Conservation (phyloP, 2,113 vertebrate genomes). For the Hylia prasina region DNA sequence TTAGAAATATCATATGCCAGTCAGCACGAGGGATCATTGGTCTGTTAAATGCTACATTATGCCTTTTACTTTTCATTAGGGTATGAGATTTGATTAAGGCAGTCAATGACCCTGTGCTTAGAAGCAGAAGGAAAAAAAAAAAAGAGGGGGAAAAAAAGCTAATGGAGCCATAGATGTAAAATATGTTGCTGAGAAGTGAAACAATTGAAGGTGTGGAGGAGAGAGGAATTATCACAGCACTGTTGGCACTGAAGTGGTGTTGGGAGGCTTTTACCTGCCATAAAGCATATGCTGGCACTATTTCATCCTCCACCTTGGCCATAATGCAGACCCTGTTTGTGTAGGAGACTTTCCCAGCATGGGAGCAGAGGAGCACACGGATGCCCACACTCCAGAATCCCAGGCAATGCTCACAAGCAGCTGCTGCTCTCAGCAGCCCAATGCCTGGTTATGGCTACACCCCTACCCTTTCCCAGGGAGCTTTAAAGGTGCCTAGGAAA, state of each 20-base stretch:
- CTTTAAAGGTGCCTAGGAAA: not conserved
- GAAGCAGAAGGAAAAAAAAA: not conserved
- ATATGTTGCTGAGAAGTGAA: not conserved
- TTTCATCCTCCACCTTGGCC: not conserved
- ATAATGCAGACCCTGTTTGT: not conserved
- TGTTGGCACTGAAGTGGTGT: not conserved
- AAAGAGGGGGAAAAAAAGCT: accelerated
- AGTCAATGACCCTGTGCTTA: not conserved
- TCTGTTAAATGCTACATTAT: slow-evolving; percentile 1
- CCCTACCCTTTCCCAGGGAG: not conserved
- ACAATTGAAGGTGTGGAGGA: not conserved
- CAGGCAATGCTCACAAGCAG: not conserved
- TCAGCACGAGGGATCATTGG: not conserved
- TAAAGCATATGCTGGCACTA: not conserved
- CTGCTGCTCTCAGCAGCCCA: not conserved
- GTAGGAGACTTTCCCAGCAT: not conserved
- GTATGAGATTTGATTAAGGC: slow-evolving; percentile 13
- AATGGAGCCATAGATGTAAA: not conserved
- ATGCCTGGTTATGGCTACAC: not conserved
- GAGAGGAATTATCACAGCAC: not conserved
- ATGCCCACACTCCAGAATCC: not conserved
- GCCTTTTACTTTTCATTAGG: slow-evolving; percentile 9
- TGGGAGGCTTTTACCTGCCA: not conserved
- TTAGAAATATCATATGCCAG: not conserved
- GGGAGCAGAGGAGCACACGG: not conserved